phyloP scores from a whole-genome alignment of 1,140 invertebrate genomes.

The Trichoplusia ni region DNA sequence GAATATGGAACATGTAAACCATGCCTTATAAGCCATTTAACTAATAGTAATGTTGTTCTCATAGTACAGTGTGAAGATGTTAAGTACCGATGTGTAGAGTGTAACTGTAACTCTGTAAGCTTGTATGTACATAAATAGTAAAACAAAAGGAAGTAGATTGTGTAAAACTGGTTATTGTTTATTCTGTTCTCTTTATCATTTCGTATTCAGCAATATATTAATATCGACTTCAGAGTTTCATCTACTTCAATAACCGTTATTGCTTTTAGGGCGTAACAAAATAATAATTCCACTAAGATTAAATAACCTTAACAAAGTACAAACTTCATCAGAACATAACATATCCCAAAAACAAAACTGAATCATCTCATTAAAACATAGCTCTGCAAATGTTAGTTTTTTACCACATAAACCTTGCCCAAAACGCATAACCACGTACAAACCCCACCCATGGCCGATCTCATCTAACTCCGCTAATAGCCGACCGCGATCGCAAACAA shows the following conservation, averaged over 20 bases:
- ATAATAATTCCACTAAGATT: too few relatives aligned
- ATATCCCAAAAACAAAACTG: constrained; percentile 1
- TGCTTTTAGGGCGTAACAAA: too few relatives aligned
- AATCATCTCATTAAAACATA: constrained; percentile 15
- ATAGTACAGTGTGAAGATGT: constrained; percentile 7
- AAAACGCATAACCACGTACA: constrained; percentile 29
- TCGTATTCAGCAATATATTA: too few relatives aligned
- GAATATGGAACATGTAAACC: constrained; percentile 70
- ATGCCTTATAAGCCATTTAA: constrained; percentile 26
- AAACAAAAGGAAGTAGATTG: too few relatives aligned
- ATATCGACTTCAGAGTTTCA: too few relatives aligned
- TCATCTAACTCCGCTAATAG: constrained; percentile 45
- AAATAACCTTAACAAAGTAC: too few relatives aligned
- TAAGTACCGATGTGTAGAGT: constrained; percentile 8
- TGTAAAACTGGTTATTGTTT: too few relatives aligned
- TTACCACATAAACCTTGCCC: constrained; percentile 25
- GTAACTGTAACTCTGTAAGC: too few relatives aligned
- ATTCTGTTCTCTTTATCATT: too few relatives aligned
- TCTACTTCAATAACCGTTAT: too few relatives aligned
- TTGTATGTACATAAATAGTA: too few relatives aligned
- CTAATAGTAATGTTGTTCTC: constrained; percentile 12
- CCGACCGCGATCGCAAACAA: constrained; percentile 49
- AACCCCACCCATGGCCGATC: constrained; percentile 39
- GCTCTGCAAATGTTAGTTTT: not conserved
- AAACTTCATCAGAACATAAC: too few relatives aligned